Evolutionary conservation across 1,140 invertebrate genomes (phyloP), one percentile per base, ranked within the genome.

Genomic region (Drosophila fuyamai): DNA sequence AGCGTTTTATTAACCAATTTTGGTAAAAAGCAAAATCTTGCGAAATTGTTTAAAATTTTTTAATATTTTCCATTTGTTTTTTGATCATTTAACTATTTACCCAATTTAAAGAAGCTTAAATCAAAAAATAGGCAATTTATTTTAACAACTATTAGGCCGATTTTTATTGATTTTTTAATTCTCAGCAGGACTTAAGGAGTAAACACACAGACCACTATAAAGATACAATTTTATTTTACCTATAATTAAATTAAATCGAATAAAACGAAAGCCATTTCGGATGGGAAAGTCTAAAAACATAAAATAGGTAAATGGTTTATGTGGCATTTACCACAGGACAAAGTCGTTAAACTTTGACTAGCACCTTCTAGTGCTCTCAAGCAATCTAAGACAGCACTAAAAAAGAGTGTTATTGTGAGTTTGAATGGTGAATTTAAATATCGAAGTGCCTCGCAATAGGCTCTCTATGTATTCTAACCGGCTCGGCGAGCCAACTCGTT

Each of bases 401-500:
- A 48, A 18, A 50, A 18, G 9, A n/a, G 2, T 7, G 23, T 29
- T 23, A 7, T 48, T 29, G 13, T 29, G 23, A 48, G n/a, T 29
- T 48, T 48, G 10, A 50, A 32, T 46, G 36, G 6, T 18, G 16
- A 61, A 29, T 29, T 27, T 16, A 29, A 18, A 4, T 3, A 27
- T 43, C 6, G 4, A n/a, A 23, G 12, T 43, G 9, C 40, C 12
- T 35, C 23, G 23, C 10, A 27, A 18, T 44, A 44, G 16, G 16
- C 38, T 40, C 23, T 46, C 29, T 29, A 35, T 46, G 16, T 29
- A 35, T 66, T 38, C 59, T 47, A 66, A 47, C 46, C 32, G 35
- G 14, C 16, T 29, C 9, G 14, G 4, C 27, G 3, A 14, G 13
- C 66, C 41, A 41, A 67, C 47, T 51, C 38, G 47, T 50, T 50